phyloP scores from a whole-genome alignment of 2,797 vertebrate genomes.

The Tapirus indicus region DNA sequence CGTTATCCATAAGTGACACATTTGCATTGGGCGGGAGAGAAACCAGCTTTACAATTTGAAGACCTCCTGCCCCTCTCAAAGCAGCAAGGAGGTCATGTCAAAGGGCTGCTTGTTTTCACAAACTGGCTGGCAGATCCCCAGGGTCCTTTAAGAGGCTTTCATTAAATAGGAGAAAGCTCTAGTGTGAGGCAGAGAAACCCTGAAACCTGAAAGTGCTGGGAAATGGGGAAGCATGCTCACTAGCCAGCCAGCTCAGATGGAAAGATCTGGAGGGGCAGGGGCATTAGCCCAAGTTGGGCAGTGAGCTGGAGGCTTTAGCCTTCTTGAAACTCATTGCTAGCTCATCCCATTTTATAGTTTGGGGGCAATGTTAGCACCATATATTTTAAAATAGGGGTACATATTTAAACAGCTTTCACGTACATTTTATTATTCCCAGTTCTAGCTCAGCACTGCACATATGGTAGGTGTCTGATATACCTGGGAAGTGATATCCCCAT shows the following conservation, averaged over 20 bases:
- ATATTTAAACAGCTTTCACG: background rate
- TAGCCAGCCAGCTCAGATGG: background rate
- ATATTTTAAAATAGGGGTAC: background rate
- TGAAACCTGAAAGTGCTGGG: background rate
- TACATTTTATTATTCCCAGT: background rate
- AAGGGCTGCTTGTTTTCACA: conserved; percentile 58
- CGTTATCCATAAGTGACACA: background rate
- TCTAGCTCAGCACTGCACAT: background rate
- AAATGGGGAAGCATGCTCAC: background rate
- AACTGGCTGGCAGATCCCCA: background rate
- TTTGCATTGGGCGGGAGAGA: background rate
- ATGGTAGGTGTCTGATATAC: background rate
- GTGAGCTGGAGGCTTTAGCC: background rate
- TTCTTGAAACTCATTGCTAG: background rate
- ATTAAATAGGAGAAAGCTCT: background rate
- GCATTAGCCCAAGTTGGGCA: background rate
- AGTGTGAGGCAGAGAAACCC: background rate
- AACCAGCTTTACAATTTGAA: background rate
- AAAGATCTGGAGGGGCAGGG: background rate
- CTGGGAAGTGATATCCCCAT: background rate
- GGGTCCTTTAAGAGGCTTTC: conserved; percentile 41
- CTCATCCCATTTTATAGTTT: background rate
- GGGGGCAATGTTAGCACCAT: background rate
- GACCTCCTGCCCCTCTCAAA: conserved; percentile 53
- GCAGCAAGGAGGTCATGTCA: conserved; percentile 52